phyloP scores from a whole-genome alignment of 2,888 invertebrate genomes.

The Metopia argyrocephala region DNA sequence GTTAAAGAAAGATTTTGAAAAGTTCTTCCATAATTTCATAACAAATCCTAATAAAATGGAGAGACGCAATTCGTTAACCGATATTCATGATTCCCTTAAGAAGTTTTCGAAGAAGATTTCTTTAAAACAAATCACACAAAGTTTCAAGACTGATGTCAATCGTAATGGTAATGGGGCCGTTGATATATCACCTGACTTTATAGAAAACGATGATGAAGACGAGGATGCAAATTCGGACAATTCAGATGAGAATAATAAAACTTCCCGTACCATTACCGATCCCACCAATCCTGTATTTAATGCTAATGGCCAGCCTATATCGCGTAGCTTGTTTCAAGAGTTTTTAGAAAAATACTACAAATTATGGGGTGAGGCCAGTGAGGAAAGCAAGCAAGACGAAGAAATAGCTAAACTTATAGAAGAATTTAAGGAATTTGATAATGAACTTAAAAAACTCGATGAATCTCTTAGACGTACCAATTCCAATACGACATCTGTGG shows the following conservation, averaged over 20 bases:
- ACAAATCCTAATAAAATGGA: conserved; percentile 75
- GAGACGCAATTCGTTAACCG: conserved; percentile 81
- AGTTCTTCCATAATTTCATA: conserved; percentile 76
- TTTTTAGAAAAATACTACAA: conserved; percentile 84
- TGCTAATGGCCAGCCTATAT: conserved; percentile 86
- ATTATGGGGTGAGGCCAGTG: conserved; percentile 74
- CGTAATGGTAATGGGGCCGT: conserved; percentile 68
- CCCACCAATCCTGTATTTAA: conserved; percentile 88
- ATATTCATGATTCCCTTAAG: conserved; percentile 82
- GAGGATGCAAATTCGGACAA: conserved; percentile 66
- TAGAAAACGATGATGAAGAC: conserved; percentile 69
- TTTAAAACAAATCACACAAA: conserved; percentile 80
- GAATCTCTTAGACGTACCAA: conserved; percentile 71
- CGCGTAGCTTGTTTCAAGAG: conserved; percentile 84
- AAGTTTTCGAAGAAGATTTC: conserved; percentile 81
- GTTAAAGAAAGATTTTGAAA: conserved; percentile 75
- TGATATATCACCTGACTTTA: conserved; percentile 69
- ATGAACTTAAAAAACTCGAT: conserved; percentile 79
- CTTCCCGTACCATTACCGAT: conserved; percentile 87
- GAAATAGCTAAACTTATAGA: conserved; percentile 72
- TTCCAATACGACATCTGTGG: conserved; percentile 4
- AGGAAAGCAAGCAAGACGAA: conserved; percentile 72
- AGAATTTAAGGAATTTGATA: conserved; percentile 72
- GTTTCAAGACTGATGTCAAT: conserved; percentile 77
- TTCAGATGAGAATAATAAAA: conserved; percentile 75